Percentiles rank a stretch among this genome's conserved stretches.
Conservation (phyloP, 2,797 vertebrate genomes). For the Rhinophrynus dorsalis region DNA sequence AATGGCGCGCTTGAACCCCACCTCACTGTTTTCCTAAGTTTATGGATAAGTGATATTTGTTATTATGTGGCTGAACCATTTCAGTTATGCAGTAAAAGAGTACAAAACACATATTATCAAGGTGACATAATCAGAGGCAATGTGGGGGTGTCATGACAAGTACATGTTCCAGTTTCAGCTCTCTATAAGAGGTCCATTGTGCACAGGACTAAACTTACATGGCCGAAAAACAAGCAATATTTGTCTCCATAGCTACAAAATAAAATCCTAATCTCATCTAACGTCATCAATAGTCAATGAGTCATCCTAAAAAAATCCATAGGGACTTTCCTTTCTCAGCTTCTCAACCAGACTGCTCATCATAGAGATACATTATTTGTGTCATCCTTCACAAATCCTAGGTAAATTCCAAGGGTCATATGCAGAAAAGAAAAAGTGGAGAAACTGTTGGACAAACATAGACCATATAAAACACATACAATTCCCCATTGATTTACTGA, state of each 20-base stretch:
- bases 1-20: no score
- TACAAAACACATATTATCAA: neutral
- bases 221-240: neutral
- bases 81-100: no score
- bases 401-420: no score
- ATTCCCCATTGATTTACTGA: no score
- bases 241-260: slow-evolving; percentile 19
- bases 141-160: neutral
- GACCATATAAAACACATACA: no score
- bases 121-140: neutral
- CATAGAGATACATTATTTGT: neutral
- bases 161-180: neutral
- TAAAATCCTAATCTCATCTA: slow-evolving; percentile 4
- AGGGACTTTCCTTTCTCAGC: neutral
- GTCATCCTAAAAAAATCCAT: slow-evolving; percentile 3
- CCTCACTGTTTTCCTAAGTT: no score
- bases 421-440: no score
- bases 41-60: no score
- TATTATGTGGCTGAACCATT: no score
- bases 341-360: neutral
- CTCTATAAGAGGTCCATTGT: slow-evolving; percentile 24
- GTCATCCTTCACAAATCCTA: no score
- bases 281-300: neutral
- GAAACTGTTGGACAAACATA: no score
- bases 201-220: neutral